phyloP scores from a whole-genome alignment of 2,797 vertebrate species.

The Chromobotia macracanthus region DNA sequence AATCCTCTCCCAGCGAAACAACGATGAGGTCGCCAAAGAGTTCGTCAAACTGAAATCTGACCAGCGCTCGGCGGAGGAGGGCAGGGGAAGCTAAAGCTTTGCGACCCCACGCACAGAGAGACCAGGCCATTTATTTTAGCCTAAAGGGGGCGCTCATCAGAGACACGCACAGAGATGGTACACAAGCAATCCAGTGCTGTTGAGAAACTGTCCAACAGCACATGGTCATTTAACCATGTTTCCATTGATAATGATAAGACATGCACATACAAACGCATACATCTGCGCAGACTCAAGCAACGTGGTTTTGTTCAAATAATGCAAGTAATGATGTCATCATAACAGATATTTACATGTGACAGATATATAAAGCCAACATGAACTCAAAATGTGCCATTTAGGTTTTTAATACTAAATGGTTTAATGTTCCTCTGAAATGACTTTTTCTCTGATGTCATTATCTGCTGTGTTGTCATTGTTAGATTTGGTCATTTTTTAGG shows the following conservation, averaged over 20 bases:
- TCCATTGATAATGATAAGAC: background rate
- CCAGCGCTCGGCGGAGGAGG: conserved; percentile 93
- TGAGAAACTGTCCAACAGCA: background rate
- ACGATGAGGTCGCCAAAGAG: conserved; percentile 96
- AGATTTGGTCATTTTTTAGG: background rate
- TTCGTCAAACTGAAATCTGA: conserved; percentile 98
- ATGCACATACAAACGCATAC: conserved; percentile 8
- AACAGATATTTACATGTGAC: background rate
- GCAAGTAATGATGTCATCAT: conserved; percentile 52
- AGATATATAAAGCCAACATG: background rate
- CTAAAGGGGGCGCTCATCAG: conserved; percentile 65
- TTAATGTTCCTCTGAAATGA: background rate
- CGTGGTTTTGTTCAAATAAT: conserved; percentile 37
- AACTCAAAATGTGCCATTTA: background rate
- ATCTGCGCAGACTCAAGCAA: conserved; percentile 45
- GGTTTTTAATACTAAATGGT: background rate
- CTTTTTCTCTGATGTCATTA: too few relatives aligned
- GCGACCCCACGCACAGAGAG: conserved; percentile 47
- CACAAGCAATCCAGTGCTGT: conserved; percentile 12
- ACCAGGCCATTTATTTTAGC: conserved; percentile 68
- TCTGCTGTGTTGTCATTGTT: too few relatives aligned
- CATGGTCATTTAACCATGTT: conserved; percentile 4
- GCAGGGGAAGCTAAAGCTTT: conserved; percentile 79
- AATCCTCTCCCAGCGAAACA: conserved; percentile 97
- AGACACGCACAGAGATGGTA: conserved; percentile 59